These are phyloP conservation scores for Leptinotarsa defecta DNA, from an alignment of 1,140 invertebrate species.

Conservation along the genomic window DNA sequence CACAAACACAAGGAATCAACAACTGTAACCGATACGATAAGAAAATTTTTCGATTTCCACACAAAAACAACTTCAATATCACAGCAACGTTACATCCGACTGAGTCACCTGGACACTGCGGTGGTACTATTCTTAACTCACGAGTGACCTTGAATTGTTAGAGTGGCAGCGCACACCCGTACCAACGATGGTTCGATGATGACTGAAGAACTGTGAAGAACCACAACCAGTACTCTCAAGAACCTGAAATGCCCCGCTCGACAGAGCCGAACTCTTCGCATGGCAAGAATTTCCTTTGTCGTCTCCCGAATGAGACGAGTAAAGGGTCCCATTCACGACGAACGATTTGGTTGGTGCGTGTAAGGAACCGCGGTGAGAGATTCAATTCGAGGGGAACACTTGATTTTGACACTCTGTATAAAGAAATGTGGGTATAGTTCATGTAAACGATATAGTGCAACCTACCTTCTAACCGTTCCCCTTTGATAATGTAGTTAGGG, in stretches of 20 bases:
- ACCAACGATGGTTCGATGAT: constrained; percentile 17
- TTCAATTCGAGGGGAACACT: no score
- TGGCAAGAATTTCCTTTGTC: constrained; percentile 3
- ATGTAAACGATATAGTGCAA: no score
- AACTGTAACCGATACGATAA: not conserved
- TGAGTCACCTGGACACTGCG: constrained; percentile 19
- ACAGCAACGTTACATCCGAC: constrained; percentile 15
- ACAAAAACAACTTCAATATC: constrained; percentile 10
- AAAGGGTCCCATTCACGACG: not conserved
- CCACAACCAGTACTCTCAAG: constrained; percentile 15
- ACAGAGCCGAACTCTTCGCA: constrained; percentile 3
- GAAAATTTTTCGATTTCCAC: constrained; percentile 13
- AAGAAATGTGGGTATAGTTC: no score
- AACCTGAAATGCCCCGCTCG: constrained; percentile 19
- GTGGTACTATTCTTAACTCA: constrained; percentile 21
- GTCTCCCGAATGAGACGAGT: not conserved
- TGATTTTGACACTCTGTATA: no score
- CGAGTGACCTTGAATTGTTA: constrained; percentile 12
- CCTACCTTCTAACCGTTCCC: no score
- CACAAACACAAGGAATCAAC: not conserved
- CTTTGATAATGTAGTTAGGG: no score
- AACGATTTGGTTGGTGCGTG: no score
- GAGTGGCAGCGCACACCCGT: constrained; percentile 2
- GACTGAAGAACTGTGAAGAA: constrained; percentile 11
- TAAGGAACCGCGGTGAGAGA: no score